Conservation (phyloP, 2,797 vertebrate genomes). For the Eulemur albifrons region DNA sequence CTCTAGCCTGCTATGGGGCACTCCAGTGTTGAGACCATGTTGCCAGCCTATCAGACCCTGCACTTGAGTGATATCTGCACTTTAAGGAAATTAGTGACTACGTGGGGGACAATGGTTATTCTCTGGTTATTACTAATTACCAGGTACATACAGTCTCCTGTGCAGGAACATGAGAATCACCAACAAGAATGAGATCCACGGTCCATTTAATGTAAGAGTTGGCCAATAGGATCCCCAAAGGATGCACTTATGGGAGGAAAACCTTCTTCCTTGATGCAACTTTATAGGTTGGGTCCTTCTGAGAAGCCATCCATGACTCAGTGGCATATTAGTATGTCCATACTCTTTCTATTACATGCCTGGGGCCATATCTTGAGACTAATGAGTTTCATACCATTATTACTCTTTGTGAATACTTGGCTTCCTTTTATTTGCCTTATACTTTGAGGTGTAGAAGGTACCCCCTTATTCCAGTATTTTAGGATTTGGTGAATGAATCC, state of each 20-base stretch:
- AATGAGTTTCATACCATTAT: background rate
- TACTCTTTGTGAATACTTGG: background rate
- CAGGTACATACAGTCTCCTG: background rate
- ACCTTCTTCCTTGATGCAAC: background rate
- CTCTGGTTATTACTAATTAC: background rate
- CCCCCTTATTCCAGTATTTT: background rate
- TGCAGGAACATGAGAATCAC: background rate
- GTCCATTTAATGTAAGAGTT: background rate
- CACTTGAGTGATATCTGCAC: background rate
- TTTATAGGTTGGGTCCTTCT: background rate
- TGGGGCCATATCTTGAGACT: background rate
- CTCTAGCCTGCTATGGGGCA: background rate
- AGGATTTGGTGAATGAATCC: background rate
- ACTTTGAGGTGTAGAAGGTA: background rate
- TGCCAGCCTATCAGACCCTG: background rate
- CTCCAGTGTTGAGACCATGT: background rate
- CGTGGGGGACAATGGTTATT: background rate
- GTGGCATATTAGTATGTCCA: too few relatives aligned
- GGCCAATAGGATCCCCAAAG: background rate
- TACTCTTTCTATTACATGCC: background rate
- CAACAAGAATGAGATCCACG: background rate
- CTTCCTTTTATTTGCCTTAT: background rate
- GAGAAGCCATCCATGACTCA: background rate
- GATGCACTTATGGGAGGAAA: background rate
- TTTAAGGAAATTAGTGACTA: background rate